phyloP scores from a whole-genome alignment of 2,888 invertebrate species.

The Hemicrepidius hirtus region DNA sequence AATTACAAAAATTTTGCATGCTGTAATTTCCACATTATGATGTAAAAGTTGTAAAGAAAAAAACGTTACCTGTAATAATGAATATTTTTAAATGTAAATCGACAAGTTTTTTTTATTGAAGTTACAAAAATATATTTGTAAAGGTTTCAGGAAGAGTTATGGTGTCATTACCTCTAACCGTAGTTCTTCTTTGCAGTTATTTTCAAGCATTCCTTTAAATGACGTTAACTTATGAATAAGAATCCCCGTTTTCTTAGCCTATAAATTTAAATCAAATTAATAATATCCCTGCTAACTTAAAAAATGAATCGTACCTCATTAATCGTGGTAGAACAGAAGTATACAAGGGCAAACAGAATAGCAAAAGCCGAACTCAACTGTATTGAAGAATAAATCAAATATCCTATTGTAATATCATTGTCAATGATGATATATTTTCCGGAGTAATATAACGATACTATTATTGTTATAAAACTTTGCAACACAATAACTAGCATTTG shows the following conservation, averaged over 20 bases:
- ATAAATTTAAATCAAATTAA: not conserved
- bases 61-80: slow-evolving; percentile 40
- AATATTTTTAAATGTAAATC: too few relatives aligned
- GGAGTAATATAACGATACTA: slow-evolving; percentile 22
- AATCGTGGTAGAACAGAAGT: slow-evolving; percentile 25
- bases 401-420: not conserved
- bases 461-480: slow-evolving; percentile 30
- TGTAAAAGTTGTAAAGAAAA: slow-evolving; percentile 48
- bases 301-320: slow-evolving; percentile 17
- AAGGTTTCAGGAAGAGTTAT: too few relatives aligned
- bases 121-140: not conserved
- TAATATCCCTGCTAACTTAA: not conserved
- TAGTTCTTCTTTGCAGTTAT: slow-evolving; percentile 20
- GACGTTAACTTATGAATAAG: slow-evolving; percentile 25
- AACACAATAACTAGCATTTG: slow-evolving; percentile 33
- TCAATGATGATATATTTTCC: slow-evolving; percentile 16
- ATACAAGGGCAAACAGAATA: slow-evolving; percentile 1
- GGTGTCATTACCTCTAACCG: slow-evolving; percentile 27
- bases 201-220: not conserved
- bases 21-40: slow-evolving; percentile 44
- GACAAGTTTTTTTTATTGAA: too few relatives aligned
- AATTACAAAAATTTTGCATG: slow-evolving; percentile 42
- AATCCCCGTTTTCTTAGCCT: slow-evolving; percentile 29
- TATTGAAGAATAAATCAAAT: slow-evolving; percentile 10
- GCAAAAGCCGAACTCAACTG: slow-evolving; percentile 8